Evolutionary conservation across 2,888 invertebrate species (phyloP), one percentile per base, ranked within the genome.

Genomic region (Agrochola litura): DNA sequence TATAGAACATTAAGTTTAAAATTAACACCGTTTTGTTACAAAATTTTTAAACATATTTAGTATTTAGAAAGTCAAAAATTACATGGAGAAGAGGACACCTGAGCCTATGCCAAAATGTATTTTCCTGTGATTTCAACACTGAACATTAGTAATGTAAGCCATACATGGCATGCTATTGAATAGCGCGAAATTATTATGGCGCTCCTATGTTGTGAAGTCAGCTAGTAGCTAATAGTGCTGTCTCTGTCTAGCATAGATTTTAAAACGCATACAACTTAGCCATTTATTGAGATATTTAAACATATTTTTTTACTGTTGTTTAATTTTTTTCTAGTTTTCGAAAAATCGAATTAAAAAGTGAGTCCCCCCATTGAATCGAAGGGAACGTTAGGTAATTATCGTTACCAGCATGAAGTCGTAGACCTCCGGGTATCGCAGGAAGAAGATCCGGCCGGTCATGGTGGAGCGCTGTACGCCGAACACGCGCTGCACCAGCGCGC

Each of bases 391-490:
- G 41, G 3, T 52, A 60, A 41, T 46, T 0, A 54, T 54, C 37
- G 22, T 84, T n/a, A 96, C 97, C 90, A 97, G 91, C 91, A 97
- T 97, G 86, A 95, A 97, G 86, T 97, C 97, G 87, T 97, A 97
- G 0, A 97, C 92, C 5, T 90, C 86, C 0, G 97, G 97, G 93
- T 97, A 97, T 0, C 97, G 92, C 85, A 98, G 97, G 94, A 99
- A 99, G 96, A 99, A 99, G 67, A 98, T 97, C 79, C 98, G 97
- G 67, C 97, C 98, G 46, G 98, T 98, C 97, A 98, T 97, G 88
- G 97, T 97, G 94, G 98, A 98, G 69, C 98, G 96, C 89, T 97
- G 97, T 37, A 99, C 99, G 4, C 99, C 99, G 96, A 99, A 99
- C 85, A 99, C 98, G 84, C 99, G 97, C 65, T 98, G 98, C 90